Conservation (phyloP, 2,797 vertebrate genomes). For the Distichodus sexfasciatus region DNA sequence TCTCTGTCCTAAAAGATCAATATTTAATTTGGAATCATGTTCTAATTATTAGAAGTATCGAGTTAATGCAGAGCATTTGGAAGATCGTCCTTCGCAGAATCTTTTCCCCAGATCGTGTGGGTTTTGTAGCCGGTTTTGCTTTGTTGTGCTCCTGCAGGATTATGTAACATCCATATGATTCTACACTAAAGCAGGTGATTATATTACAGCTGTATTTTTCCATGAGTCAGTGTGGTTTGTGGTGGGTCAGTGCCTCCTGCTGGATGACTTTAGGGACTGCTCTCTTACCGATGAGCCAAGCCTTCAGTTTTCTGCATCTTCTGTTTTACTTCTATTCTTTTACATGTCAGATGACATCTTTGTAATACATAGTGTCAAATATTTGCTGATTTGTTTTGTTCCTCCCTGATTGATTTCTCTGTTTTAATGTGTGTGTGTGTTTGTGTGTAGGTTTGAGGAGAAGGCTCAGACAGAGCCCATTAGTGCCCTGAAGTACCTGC, state of each 20-base stretch:
- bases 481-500: slow-evolving; percentile 93
- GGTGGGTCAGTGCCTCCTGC: slow-evolving; percentile 49
- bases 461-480: slow-evolving; percentile 95
- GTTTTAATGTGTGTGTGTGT: too few relatives aligned
- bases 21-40: too few relatives aligned
- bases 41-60: too few relatives aligned
- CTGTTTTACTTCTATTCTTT: too few relatives aligned
- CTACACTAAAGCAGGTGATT: slow-evolving; percentile 35
- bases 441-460: slow-evolving; percentile 90
- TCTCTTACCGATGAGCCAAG: background rate
- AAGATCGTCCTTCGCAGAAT: too few relatives aligned
- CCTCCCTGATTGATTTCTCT: too few relatives aligned
- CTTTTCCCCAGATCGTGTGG: too few relatives aligned
- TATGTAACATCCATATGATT: slow-evolving; percentile 39
- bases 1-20: too few relatives aligned
- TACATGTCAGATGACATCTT: background rate
- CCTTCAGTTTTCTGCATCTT: too few relatives aligned
- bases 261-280: slow-evolving; percentile 44
- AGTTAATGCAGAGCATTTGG: too few relatives aligned
- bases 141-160: slow-evolving; percentile 13
- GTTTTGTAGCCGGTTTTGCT: background rate
- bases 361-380: too few relatives aligned
- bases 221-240: background rate
- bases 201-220: slow-evolving; percentile 41
- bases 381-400: slow-evolving; percentile 3